phyloP scores from a whole-genome alignment of 2,113 vertebrate genomes.

The Agapornis roseicollis region DNA sequence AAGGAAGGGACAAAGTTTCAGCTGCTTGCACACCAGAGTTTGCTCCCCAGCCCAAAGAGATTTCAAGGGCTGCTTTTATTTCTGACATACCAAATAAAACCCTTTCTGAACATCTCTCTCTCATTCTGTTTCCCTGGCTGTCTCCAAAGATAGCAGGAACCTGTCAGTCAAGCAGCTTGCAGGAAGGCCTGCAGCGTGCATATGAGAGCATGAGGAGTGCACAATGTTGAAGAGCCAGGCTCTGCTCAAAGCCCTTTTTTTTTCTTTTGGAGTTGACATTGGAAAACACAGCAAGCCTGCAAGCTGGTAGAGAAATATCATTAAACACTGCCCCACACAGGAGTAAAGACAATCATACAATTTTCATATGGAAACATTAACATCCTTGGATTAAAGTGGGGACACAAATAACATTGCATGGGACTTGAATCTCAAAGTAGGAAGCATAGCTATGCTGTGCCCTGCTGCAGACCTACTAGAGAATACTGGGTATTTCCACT shows the following conservation, averaged over 20 bases:
- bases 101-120: background rate
- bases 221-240: background rate
- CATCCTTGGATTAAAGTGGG: background rate
- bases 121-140: background rate
- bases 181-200: background rate
- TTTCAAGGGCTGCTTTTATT: conserved; percentile 40
- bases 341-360: background rate
- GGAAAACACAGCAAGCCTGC: background rate
- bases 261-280: background rate
- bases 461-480: background rate
- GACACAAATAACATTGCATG: background rate
- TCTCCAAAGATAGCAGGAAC: conserved; percentile 20
- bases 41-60: background rate
- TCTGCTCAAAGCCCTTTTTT: background rate
- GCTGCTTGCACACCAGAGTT: conserved; percentile 6
- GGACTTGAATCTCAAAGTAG: background rate
- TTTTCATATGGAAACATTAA: background rate
- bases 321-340: background rate
- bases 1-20: conserved; percentile 7
- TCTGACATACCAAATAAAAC: conserved; percentile 20
- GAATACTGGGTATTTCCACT: background rate
- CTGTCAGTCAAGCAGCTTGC: background rate
- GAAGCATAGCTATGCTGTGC: background rate
- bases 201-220: background rate
- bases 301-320: background rate